A percentile compares a stretch with the other conserved stretches of the same genome.
phyloP scores from a whole-genome alignment of 2,113 vertebrate genomes.

The Caretta caretta region DNA sequence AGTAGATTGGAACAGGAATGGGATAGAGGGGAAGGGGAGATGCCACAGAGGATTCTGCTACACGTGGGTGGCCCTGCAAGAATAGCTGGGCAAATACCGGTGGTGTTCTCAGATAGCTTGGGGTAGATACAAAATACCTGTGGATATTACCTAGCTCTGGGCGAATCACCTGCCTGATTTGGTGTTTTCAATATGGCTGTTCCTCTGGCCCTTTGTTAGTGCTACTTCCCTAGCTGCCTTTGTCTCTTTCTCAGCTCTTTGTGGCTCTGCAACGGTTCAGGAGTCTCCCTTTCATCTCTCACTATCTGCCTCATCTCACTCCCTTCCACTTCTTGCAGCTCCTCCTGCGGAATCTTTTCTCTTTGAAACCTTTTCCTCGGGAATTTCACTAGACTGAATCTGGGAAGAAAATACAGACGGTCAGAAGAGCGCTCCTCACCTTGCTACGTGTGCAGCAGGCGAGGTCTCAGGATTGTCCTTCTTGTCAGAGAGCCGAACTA shows the following conservation, averaged over 20 bases:
- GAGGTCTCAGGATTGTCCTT: not conserved
- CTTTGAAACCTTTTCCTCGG: not conserved
- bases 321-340: not conserved
- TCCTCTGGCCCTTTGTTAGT: not conserved
- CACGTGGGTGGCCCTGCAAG: fast-evolving
- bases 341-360: not conserved
- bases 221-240: not conserved
- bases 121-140: not conserved
- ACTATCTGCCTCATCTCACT: not conserved
- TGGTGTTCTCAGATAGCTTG: not conserved
- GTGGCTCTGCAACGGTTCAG: not conserved
- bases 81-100: fast-evolving
- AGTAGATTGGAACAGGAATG: not conserved
- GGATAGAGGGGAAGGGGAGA: not conserved
- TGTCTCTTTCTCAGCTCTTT: not conserved
- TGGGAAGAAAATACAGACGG: not conserved
- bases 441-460: not conserved
- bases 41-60: not conserved
- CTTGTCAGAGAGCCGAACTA: not conserved
- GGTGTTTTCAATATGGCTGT: not conserved
- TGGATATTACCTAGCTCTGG: not conserved
- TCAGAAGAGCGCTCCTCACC: not conserved
- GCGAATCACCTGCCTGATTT: not conserved
- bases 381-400: not conserved
- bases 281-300: not conserved